Conservation (phyloP, 1,140 invertebrate species). For the Musca domestica region DNA sequence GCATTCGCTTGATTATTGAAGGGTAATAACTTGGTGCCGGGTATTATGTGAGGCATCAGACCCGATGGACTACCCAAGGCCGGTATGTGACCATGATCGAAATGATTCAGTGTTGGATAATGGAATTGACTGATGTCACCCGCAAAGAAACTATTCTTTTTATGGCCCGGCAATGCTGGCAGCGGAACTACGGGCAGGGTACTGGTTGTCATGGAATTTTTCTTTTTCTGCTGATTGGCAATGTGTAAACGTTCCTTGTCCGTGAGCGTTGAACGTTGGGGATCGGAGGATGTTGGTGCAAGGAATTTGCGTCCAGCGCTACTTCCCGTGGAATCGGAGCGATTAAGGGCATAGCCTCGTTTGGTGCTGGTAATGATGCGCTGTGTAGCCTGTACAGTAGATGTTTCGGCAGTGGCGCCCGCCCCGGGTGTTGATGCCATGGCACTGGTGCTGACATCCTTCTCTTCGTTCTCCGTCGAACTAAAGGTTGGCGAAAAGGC, state of each 20-base stretch:
- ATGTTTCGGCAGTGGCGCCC: background rate
- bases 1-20: conserved; percentile 58
- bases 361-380: conserved; percentile 37
- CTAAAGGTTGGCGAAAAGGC: conserved; percentile 50
- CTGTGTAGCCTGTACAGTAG: conserved; percentile 16
- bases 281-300: conserved; percentile 84
- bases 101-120: conserved; percentile 35
- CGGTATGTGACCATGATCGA: conserved; percentile 30
- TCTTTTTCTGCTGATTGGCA: conserved; percentile 47
- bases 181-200: conserved; percentile 28
- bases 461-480: conserved; percentile 49
- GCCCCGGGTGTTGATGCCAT: conserved; percentile 6
- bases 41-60: conserved; percentile 39
- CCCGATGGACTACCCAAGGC: conserved; percentile 45
- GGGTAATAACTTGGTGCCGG: conserved; percentile 39
- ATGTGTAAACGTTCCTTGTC: conserved; percentile 63
- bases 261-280: conserved; percentile 61
- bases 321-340: conserved; percentile 80
- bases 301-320: conserved; percentile 78
- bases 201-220: conserved; percentile 46
- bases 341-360: conserved; percentile 57
- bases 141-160: conserved; percentile 25
- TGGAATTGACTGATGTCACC: conserved; percentile 45
- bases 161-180: conserved; percentile 27
- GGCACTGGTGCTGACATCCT: conserved; percentile 38